These are phyloP conservation scores for Sus scrofa DNA, from an alignment of 2,113 vertebrate species.

Conservation along the genomic window T2T-Sscrofa CM000812.6:284765001-284765500, in stretches of 20 bases:
- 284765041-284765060: neutral
- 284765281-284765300: neutral
- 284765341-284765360: neutral
- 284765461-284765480: neutral
- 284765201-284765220: neutral
- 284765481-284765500: neutral
- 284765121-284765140: neutral
- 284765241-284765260: neutral
- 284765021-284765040: accelerated
- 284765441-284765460: accelerated
- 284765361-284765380: neutral
- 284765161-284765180: neutral
- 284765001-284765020: accelerated
- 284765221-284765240: neutral
- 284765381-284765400: neutral
- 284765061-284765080: accelerated
- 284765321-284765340: neutral
- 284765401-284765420: neutral
- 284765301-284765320: neutral
- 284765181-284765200: neutral
- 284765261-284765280: neutral
- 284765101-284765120: neutral
- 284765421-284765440: neutral
- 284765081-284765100: neutral
- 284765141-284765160: neutral